Evolutionary conservation across 1,140 invertebrate species (phyloP).

Genomic region (Lordiphosa collinella): DNA sequence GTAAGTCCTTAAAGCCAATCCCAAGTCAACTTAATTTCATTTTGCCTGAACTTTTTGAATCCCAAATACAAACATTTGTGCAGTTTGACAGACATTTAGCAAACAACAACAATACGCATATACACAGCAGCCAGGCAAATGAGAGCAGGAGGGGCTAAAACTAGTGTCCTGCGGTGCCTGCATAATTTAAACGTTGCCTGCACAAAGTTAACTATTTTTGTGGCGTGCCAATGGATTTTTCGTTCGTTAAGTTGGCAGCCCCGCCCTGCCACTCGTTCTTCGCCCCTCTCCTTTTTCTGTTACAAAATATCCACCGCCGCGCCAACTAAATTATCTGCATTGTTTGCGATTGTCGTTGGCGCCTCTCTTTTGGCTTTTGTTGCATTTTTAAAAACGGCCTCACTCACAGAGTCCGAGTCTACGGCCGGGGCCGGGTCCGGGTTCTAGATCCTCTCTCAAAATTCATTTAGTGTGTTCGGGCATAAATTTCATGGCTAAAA

Average conservation of each 20-base stretch:
- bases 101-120: slow-evolving; percentile 36
- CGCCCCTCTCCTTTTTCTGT: slow-evolving; percentile 28
- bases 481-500: slow-evolving; percentile 73
- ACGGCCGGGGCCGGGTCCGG: slow-evolving; percentile 16
- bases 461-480: slow-evolving; percentile 61
- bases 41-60: slow-evolving; percentile 62
- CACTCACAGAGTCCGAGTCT: neutral
- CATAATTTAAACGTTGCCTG: slow-evolving; percentile 67
- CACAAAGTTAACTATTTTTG: slow-evolving; percentile 66
- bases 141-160: neutral
- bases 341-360: slow-evolving; percentile 64
- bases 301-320: slow-evolving; percentile 37
- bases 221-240: slow-evolving; percentile 54
- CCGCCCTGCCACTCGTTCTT: slow-evolving; percentile 11
- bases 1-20: slow-evolving; percentile 54
- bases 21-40: slow-evolving; percentile 52
- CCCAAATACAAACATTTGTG: slow-evolving; percentile 48
- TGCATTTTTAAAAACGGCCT: slow-evolving; percentile 26
- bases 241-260: slow-evolving; percentile 40
- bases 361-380: slow-evolving; percentile 17
- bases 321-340: slow-evolving; percentile 72
- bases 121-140: slow-evolving; percentile 3
- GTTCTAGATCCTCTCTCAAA: slow-evolving; percentile 25
- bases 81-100: slow-evolving; percentile 51
- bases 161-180: slow-evolving; percentile 39